Percentiles rank a stretch among this genome's conserved stretches.
Conservation (phyloP, 2,113 vertebrate species). For the Irena cyanogastra region DNA sequence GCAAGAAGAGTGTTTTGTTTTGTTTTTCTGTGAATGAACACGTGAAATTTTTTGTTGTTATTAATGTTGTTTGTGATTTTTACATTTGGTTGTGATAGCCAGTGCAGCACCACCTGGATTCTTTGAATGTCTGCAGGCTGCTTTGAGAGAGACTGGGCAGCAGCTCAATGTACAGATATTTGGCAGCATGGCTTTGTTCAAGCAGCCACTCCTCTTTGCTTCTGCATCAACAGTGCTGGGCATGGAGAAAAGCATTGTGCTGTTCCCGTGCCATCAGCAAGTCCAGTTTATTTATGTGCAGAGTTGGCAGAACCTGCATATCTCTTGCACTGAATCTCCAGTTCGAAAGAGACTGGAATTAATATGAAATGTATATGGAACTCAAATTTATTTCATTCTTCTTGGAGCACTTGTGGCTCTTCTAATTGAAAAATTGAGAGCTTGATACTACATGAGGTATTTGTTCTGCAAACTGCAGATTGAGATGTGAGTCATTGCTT, state of each 20-base stretch:
- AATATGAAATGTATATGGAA: not conserved
- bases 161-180: not conserved
- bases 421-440: not conserved
- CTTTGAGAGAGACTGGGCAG: not conserved
- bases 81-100: not conserved
- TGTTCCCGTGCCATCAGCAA: not conserved
- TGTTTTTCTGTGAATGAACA: not conserved
- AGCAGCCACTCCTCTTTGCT: constrained; percentile 13
- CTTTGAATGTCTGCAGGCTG: not conserved
- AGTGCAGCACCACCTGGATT: not conserved
- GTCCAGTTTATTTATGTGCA: not conserved
- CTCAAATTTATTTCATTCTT: not conserved
- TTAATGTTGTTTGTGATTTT: not conserved
- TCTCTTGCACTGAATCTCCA: not conserved
- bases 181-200: not conserved
- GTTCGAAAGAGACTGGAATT: not conserved
- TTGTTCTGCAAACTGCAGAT: not conserved
- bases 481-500: not conserved
- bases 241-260: not conserved
- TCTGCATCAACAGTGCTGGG: not conserved
- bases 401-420: not conserved
- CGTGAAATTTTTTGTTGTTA: not conserved
- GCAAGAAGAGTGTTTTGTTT: not conserved
- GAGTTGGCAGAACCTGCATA: not conserved
- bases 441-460: not conserved